Conservation (phyloP, 2,888 invertebrate species). For the Pyrrhosoma nymphula region DNA sequence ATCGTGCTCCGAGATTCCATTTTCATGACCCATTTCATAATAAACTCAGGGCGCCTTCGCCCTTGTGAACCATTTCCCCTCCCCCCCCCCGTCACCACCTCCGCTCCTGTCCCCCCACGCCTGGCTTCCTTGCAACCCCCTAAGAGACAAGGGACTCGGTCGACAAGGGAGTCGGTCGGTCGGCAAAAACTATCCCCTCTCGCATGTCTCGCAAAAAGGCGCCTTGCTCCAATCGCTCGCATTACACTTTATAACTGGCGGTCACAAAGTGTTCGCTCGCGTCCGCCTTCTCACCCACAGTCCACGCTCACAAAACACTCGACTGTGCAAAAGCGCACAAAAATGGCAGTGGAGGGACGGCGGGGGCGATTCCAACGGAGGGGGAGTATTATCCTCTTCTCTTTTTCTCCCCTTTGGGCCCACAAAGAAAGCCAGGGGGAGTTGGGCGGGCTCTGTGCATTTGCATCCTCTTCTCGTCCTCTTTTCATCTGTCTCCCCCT, state of each 20-base stretch:
- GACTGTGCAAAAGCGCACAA: background rate
- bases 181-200: background rate
- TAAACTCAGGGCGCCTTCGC: background rate
- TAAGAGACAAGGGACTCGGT: background rate
- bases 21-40: slow-evolving; percentile 12
- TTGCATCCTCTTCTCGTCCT: background rate
- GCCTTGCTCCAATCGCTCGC: background rate
- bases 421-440: too few relatives aligned
- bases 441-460: too few relatives aligned
- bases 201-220: background rate
- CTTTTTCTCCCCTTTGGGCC: too few relatives aligned
- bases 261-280: background rate
- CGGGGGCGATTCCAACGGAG: background rate
- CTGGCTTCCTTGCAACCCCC: background rate
- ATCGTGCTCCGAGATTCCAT: background rate
- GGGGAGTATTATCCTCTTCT: too few relatives aligned
- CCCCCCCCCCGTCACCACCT: background rate
- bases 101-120: background rate
- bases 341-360: background rate
- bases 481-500: background rate
- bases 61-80: background rate
- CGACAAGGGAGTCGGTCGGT: too few relatives aligned
- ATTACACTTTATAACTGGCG: background rate
- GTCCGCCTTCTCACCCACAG: background rate
- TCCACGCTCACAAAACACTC: background rate